Conservation (phyloP, 2,797 vertebrate species). For the Smutsia gigantea region DNA sequence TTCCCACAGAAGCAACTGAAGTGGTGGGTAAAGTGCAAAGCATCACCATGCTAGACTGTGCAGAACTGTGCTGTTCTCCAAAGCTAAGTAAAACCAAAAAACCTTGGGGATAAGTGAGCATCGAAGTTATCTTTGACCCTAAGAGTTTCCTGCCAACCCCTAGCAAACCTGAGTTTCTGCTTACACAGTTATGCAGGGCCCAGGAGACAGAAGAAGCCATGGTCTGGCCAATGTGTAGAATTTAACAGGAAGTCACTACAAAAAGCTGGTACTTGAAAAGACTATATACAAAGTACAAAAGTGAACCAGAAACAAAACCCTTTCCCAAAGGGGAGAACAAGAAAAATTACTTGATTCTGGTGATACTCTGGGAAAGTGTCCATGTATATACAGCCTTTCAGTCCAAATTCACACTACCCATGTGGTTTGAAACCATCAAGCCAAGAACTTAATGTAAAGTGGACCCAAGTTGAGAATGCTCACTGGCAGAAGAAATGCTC, state of each 20-base stretch:
- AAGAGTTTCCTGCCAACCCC: neutral
- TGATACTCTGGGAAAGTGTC: neutral
- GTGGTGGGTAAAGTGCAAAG: neutral
- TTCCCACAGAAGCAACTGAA: neutral
- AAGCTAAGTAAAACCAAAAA: neutral
- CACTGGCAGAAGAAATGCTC: neutral
- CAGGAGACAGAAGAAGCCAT: neutral
- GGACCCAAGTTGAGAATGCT: rapidly evolving
- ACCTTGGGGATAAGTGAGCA: neutral
- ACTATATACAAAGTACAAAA: rapidly evolving
- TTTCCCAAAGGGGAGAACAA: neutral
- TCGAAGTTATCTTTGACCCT: neutral
- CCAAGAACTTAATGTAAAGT: neutral
- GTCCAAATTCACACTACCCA: neutral
- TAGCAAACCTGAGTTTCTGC: neutral
- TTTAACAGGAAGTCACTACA: neutral
- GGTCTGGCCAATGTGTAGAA: neutral
- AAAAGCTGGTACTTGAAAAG: neutral
- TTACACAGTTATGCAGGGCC: neutral
- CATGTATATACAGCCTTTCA: neutral
- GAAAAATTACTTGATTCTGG: neutral
- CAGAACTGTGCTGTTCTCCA: neutral
- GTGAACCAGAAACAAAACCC: neutral
- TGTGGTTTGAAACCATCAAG: neutral
- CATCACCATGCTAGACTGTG: neutral